Evolutionary conservation across 1,140 invertebrate species (phyloP).

Genomic region (Nebria ingens): DNA sequence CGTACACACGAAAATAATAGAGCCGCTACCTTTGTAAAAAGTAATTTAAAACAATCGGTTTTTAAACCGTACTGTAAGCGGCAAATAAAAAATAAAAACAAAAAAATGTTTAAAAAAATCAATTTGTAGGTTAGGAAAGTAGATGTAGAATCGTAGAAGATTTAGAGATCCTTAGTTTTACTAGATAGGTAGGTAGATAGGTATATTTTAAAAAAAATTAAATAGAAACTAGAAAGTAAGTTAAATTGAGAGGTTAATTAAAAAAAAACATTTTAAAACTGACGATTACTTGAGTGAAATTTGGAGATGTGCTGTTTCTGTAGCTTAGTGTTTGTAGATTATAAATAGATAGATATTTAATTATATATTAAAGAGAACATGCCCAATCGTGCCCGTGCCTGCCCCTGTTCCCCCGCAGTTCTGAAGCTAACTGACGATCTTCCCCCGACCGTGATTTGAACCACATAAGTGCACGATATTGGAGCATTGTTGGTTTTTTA

Average conservation of each 20-base stretch:
- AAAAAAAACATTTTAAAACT: neutral
- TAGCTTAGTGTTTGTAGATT: constrained; percentile 3
- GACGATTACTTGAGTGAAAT: neutral
- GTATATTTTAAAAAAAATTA: constrained; percentile 9
- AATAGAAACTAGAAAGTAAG: constrained; percentile 2
- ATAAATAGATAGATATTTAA: neutral
- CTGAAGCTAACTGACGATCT: no score
- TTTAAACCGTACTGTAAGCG: no score
- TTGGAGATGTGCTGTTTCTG: constrained; percentile 1
- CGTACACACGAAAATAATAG: no score
- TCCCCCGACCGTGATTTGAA: no score
- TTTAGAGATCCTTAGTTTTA: constrained; percentile 6
- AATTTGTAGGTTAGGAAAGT: constrained; percentile 1
- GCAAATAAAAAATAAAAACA: constrained; percentile 2
- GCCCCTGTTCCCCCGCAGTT: no score
- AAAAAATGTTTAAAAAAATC: no score
- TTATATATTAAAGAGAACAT: neutral
- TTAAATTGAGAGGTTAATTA: no score
- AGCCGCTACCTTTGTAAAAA: constrained; percentile 6
- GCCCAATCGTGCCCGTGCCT: no score
- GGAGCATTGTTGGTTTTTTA: neutral
- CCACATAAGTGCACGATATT: neutral
- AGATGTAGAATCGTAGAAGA: constrained; percentile 1
- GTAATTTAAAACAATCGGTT: no score
- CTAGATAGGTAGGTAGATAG: constrained; percentile 6